phyloP scores from a whole-genome alignment of 2,113 vertebrate species.

The Tamias sibiricus region DNA sequence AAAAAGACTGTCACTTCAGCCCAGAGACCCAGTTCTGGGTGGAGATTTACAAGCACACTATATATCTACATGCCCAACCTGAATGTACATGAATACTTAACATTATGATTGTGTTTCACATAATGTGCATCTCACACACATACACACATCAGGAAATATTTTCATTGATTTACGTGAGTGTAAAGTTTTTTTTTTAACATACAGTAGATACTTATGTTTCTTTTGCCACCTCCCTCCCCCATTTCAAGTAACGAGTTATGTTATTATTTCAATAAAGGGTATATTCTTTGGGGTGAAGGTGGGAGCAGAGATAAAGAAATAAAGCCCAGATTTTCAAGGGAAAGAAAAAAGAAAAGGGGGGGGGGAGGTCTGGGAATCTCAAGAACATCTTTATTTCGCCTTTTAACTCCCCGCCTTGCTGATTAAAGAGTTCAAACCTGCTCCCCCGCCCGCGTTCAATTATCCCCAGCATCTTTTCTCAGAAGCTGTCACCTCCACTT shows the following conservation, averaged over 20 bases:
- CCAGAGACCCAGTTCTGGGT: not conserved
- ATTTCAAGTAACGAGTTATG: constrained; percentile 54
- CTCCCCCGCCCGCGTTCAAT: constrained; percentile 54
- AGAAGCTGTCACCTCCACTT: constrained; percentile 70
- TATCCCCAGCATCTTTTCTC: constrained; percentile 72
- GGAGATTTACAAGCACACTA: not conserved
- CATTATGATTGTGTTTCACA: not conserved
- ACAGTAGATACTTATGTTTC: constrained; percentile 21
- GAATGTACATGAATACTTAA: not conserved
- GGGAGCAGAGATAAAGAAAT: constrained; percentile 44
- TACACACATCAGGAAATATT: not conserved
- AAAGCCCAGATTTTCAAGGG: not conserved
- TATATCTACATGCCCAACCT: not conserved
- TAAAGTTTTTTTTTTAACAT: constrained; percentile 12
- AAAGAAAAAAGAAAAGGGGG: not conserved
- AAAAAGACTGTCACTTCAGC: not conserved
- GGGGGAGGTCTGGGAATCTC: constrained; percentile 69
- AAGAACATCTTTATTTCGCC: constrained; percentile 74
- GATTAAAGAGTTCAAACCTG: constrained; percentile 72
- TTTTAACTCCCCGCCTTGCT: constrained; percentile 76
- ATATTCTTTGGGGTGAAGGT: not conserved
- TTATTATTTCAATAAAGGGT: not conserved
- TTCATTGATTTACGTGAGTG: constrained; percentile 1
- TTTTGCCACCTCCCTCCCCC: not conserved
- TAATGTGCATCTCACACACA: not conserved